Base-by-base conservation (phyloP, 2,113 vertebrate species). In the Chrysochloris asiatica region DNA sequence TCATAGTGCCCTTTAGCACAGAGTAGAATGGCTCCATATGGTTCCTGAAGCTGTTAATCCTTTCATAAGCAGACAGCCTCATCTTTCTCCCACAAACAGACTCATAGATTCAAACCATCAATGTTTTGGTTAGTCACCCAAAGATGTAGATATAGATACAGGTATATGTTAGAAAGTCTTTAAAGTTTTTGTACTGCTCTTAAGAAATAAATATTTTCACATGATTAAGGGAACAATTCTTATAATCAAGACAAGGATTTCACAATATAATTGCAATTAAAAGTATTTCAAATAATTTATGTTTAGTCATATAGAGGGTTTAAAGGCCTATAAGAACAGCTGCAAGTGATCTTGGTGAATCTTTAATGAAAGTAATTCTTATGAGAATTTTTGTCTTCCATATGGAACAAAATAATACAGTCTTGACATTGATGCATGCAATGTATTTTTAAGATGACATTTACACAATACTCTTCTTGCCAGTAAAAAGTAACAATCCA, bases 301-400 rank as follows among this genome's bases (percentile, higher is more conserved):
- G 30, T 75, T 36, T 28, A 82, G 30, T 87, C 82, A 26, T 83
- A 95, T 83, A 63, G 69, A 98, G 96, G 96, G 77, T 98, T 93
- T 93, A 97, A 98, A 83, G 96, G 41, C 95, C 85, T 97, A 96
- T 78, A 97, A 97, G 94, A 97, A 98, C 94, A 98, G 67, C 50
- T 88, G 97, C 97, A 95, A 98, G 97, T 10, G 95, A 93, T 56
- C 96, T 96, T 75, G 96, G 94, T 96, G 96, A 98, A 90, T 97
- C 97, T 77, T 97, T 98, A 96, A 97, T 97, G 85, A 98, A 98
- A 97, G 93, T 97, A 78, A 97, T 95, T 83, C 88, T 98, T 87
- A 97, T 89, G 93, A 97, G 96, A 91, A 95, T 96, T 93, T 95
- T 98, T 83, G 95, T 98, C 47, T 98, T 97, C 91, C 93, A 97